Evolutionary conservation across 2,888 invertebrate genomes (phyloP).

Genomic region (Eilema depressum): DNA sequence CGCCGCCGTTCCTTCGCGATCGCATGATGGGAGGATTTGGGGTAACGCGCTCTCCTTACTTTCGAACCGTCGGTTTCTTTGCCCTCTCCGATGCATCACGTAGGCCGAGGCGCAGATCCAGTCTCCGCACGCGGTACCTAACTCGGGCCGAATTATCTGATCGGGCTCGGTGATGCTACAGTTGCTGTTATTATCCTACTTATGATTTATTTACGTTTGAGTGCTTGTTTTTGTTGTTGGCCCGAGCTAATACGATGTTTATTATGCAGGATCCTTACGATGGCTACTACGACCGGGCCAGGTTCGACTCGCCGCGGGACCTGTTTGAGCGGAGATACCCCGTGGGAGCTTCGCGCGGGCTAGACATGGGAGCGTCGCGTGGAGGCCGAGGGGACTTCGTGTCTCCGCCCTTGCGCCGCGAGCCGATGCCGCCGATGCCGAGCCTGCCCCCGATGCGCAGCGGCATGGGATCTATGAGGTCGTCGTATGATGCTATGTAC

Average conservation of each 20-base stretch:
- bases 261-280: conserved; percentile 89
- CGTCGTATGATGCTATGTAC: conserved; percentile 93
- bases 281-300: conserved; percentile 92
- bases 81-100: conserved; percentile 66
- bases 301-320: conserved; percentile 93
- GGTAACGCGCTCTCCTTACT: conserved; percentile 88
- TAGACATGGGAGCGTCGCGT: conserved; percentile 85
- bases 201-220: not conserved
- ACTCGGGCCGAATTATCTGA: conserved; percentile 61
- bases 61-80: conserved; percentile 65
- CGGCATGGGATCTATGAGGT: conserved; percentile 90
- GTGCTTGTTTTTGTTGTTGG: not conserved
- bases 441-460: conserved; percentile 88
- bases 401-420: conserved; percentile 92
- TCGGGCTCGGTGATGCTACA: conserved; percentile 74
- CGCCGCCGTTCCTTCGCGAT: conserved; percentile 96
- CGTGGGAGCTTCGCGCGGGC: conserved; percentile 84
- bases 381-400: conserved; percentile 89
- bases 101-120: conserved; percentile 73
- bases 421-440: conserved; percentile 93
- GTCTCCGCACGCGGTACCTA: conserved; percentile 74
- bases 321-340: conserved; percentile 94
- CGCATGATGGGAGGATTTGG: conserved; percentile 96
- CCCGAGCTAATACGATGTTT: conserved; percentile 22
- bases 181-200: not conserved